Base-by-base conservation (phyloP, 2,797 vertebrate genomes). In the Anguilla pacifica region DNA sequence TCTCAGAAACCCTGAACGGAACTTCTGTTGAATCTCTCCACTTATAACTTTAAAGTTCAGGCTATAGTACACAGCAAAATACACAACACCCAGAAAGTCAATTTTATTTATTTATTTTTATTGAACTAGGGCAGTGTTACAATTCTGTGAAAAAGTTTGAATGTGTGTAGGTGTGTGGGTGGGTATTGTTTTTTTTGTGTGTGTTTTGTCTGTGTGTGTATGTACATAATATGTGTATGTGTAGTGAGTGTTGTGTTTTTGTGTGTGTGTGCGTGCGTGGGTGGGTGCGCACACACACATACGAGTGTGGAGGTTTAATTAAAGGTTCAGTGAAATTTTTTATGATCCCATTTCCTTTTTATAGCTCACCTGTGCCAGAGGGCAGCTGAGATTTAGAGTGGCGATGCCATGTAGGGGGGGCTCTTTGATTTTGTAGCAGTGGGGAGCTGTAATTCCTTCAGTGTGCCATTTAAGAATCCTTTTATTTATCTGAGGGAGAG, bases 291-390 rank as follows among this genome's bases (percentile, higher is more conserved):
- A 17, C 13, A 46, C 43, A 46, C 43, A 46, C 43, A 46, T 46
- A 46, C 43, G 43, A 46, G 49, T 28, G 43, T 53, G 7, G 28
- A 82, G 77, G 89, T 92, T 93, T 93, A 93, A 94, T 93, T 94
- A 92, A 88, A 93, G 88, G 31, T 19, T 0, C 28, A 49, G 86
- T 92, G 83, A 92, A 46, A 90, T 92, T 85, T 94, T 94, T 94
- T 90, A 94, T 92, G 88, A 94, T 85, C 28, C 88, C 89, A 88
- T 91, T 92, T 94, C 89, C 46, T 83, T 90, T 92, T 88, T 91
- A 93, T 91, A 86, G 88, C 88, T 84, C 74, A 90, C 92, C 90
- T 89, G 84, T 91, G 89, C 91, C 86, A 70, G 86, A 79, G 79
- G 85, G 85, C 77, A 87, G 84, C 79, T 61, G 51, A 89, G 86